Base-by-base conservation (phyloP, 2,113 vertebrate species). In the Apodemus speciosus region DNA sequence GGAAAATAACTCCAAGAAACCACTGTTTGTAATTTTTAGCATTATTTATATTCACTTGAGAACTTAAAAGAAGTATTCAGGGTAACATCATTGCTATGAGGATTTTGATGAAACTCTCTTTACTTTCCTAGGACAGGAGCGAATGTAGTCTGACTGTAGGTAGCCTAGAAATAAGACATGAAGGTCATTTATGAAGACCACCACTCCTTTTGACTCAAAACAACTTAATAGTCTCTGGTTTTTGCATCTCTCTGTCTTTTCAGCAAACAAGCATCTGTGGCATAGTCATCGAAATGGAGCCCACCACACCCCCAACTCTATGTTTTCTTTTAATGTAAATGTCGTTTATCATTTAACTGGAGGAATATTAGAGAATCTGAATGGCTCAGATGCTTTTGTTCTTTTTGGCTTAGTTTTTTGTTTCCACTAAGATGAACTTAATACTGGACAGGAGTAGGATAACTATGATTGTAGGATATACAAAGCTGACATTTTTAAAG, bases 21-120 rank as follows among this genome's bases (percentile, higher is more conserved):
- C 64, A 66, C 49, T 38, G 25, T 91, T 83, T 60, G 4, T 35
- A 38, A 25, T 89, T 53, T 7, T 83, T 38, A 76, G 38, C 35
- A 60, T 86, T 90, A 80, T 85, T 87, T 95, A 49, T 64, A 20
- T 91, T 88, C 30, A 18, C 0, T 85, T 93, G 32, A 18, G 27
- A 91, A 72, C 20, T 88, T 51, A 49, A 1, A 56, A 23, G 35
- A 80, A 81, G 30, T 87, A 49, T 49, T 84, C 49, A 49, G 9
- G 30, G 32, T 64, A 40, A 88, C 16, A 10, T 51, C 60, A 76
- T 92, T 79, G 38, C 27, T 64, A 83, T 84, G 11, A 25, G 11
- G 25, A 60, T 56, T 35, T 11, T 77, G 60, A 56, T 66, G 3
- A 76, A 72, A 66, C 38, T 49, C 30, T 51, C 32, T 60, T 62